A percentile compares a stretch with the other conserved stretches of the same genome.
Evolutionary conservation across 2,113 vertebrate species (phyloP).

Genomic region (Jaculus jaculus): DNA sequence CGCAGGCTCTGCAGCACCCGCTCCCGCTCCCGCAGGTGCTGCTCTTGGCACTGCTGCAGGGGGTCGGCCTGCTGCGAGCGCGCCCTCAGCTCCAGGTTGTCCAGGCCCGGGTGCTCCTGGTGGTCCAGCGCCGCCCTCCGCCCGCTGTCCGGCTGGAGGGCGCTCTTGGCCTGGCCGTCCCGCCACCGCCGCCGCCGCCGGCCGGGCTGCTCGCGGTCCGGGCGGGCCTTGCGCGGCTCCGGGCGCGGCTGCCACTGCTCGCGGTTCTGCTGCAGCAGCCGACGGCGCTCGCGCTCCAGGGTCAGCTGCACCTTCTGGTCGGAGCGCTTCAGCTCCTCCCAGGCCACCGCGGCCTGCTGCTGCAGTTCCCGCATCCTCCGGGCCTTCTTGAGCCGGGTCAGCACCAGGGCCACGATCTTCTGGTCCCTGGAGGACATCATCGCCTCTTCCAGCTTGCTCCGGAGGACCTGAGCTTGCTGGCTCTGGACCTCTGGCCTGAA

Average conservation of each 20-base stretch:
- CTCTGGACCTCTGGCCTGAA: conserved; percentile 75
- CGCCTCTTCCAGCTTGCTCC: conserved; percentile 77
- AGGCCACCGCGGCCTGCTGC: conserved; percentile 79
- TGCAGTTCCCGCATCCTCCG: conserved; percentile 77
- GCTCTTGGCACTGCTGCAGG: conserved; percentile 78
- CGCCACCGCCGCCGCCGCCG: conserved; percentile 22
- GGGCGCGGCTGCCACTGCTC: conserved; percentile 56
- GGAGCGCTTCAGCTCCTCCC: conserved; percentile 81
- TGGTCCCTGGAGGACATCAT: conserved; percentile 84
- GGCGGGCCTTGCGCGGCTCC: conserved; percentile 58
- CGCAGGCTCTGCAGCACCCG: conserved; percentile 49
- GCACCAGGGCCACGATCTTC: conserved; percentile 89
- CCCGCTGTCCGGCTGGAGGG: conserved; percentile 42
- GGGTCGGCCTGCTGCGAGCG: conserved; percentile 72
- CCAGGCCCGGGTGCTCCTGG: conserved; percentile 70
- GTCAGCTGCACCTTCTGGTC: conserved; percentile 75
- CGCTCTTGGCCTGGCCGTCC: conserved; percentile 65
- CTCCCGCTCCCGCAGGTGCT: conserved; percentile 73
- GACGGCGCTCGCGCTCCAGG: conserved; percentile 79
- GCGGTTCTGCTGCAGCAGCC: conserved; percentile 73
- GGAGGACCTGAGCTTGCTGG: conserved; percentile 70
- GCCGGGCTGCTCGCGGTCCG: neutral
- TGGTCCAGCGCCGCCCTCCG: conserved; percentile 73
- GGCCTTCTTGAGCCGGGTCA: conserved; percentile 86
- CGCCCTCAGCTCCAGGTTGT: conserved; percentile 63